Base-by-base conservation (phyloP, 1,140 invertebrate genomes). In the Drosophila leontia region DNA sequence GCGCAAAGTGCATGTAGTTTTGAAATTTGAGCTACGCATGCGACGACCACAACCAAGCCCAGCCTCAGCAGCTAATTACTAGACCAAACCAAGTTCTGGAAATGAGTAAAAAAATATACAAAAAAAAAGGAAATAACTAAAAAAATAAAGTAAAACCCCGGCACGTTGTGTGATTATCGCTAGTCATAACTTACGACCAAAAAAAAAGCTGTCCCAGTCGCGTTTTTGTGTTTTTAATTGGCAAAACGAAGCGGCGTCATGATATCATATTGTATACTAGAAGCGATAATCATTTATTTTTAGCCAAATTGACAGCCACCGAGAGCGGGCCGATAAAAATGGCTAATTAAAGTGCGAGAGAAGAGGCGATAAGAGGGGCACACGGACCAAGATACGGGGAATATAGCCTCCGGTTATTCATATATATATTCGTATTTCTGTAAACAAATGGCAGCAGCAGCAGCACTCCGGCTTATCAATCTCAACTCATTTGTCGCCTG, bases 1-100 rank as follows among this genome's bases (percentile, higher is more conserved):
- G 84, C 70, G 84, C 84, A 83, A 87, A 84, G 84, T 87, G 83
- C 83, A 87, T 87, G 84, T 87, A 87, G 76, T 83, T 87, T 87
- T 88, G 84, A 87, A 87, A 87, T 87, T 87, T 87, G 84, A 87
- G 84, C 84, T 80, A 87, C 80, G 84, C 80, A 88, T 88, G 80
- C 84, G 58, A 83, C 82, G 80, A 59, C 70, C 59, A 51, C 44
- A 55, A 29, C 35, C 44, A 17, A 63, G 29, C 44, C 39, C 58
- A 58, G 55, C 8, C 50, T 17, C 59, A 62, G 19, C 51, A 77
- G 84, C 84, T 87, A 87, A 87, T 87, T 87, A 87, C 84, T 88
- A 87, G 84, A 87, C 84, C 84, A 87, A 87, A 78, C 84, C 80
- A 17, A 67, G 67, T 70, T 70, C 67, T 70, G 37, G 32, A 70